Evolutionary conservation across 2,888 invertebrate genomes (phyloP), one percentile per base, ranked within the genome.

Genomic region (Lamproptera curius): DNA sequence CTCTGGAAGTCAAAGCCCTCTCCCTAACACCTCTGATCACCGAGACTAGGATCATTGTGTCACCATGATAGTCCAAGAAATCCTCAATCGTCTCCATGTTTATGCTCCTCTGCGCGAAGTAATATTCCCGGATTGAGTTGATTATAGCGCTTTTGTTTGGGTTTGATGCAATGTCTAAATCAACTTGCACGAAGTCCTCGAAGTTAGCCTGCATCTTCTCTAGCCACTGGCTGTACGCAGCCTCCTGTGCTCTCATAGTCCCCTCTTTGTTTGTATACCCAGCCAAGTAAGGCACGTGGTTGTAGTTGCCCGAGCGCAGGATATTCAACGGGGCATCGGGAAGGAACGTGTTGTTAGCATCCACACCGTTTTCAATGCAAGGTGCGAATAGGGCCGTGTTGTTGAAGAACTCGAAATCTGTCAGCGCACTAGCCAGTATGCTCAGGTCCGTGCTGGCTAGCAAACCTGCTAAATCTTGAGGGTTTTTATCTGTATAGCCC

Each of bases 321-420:
- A 76, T 45, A 41, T 76, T 65, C 13, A 81, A 63, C 1, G 87
- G 87, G 14, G 76, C 70, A 28, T 76, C 74, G 9, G 62, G 50
- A 1, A 87, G 52, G 15, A 85, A 63, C 2, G 76, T 70, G 1
- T 70, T 65, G 37, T 72, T 70, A 1, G 61, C 47, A 15, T 64
- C 66, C 0, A 67, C 45, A 20, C 61, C 53, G 42, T 76, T 69
- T 57, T 87, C 87, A 8, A 87, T 58, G 43, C 87, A 87, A 1
- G 87, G 87, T 0, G 82, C 84, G 45, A 87, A 87, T 9, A 82
- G 53, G 8, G 73, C 63, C 1, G 83, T 75, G 46, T 83, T 82
- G 35, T 86, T 82, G 15, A 55, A 60, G 34, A 78, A 77, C 26
- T 65, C 64, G 39, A 76, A 71, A 0, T 67, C 68, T 2, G 51